Percentiles rank a stretch among this genome's conserved stretches.
Conservation (phyloP, 2,888 invertebrate species). For the Hypsopygia costalis region DNA sequence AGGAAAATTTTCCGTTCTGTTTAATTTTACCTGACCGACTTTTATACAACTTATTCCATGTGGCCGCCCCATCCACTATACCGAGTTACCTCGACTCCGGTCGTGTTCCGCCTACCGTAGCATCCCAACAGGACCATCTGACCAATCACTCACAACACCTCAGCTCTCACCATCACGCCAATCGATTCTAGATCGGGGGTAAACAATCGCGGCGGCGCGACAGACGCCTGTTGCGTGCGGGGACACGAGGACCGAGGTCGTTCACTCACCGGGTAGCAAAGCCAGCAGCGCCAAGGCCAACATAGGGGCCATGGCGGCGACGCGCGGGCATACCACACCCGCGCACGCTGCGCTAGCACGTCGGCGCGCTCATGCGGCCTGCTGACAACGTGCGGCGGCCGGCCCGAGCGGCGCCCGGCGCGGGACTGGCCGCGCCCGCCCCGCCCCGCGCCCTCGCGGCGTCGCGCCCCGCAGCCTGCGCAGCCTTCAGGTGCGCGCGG, state of each 20-base stretch:
- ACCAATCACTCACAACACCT: conserved; percentile 66
- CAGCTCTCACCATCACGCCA: conserved; percentile 46
- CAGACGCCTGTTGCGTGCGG: conserved; percentile 65
- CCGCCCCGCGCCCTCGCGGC: conserved; percentile 29
- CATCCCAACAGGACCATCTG: conserved; percentile 16
- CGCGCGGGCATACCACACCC: conserved; percentile 79
- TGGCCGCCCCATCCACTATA: conserved; percentile 13
- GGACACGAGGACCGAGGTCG: conserved; percentile 21
- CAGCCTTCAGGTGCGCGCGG: conserved; percentile 58
- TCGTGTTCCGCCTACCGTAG: conserved; percentile 16
- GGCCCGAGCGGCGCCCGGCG: conserved; percentile 70
- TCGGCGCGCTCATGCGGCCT: conserved; percentile 72
- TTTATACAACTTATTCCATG: conserved; percentile 21
- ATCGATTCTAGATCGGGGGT: conserved; percentile 40
- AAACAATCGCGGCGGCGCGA: conserved; percentile 59
- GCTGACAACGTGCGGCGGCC: conserved; percentile 53
- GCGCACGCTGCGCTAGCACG: conserved; percentile 77
- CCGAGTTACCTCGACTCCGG: conserved; percentile 21
- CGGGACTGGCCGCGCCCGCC: conserved; percentile 63
- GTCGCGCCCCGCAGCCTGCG: conserved; percentile 37
- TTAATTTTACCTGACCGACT: conserved; percentile 33
- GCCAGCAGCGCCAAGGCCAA: conserved; percentile 72
- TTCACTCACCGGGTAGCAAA: conserved; percentile 73
- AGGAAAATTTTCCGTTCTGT: not conserved
- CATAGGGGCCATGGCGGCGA: conserved; percentile 69